Evolutionary conservation across 2,888 invertebrate species (phyloP).

Genomic region (Diarsia dahlii): DNA sequence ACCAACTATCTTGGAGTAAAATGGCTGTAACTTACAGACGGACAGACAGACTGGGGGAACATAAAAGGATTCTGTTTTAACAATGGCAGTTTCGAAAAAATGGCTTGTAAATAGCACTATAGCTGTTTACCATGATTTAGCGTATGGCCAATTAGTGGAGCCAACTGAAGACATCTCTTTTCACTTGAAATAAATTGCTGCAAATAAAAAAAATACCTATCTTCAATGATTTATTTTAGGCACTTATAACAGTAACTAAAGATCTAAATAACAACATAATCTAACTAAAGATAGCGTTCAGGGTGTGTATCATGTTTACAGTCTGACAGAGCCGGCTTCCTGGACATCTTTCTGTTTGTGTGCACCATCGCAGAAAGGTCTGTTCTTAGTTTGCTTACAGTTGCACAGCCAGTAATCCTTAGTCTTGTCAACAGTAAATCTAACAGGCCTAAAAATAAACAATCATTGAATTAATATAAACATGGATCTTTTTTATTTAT

Average conservation of each 20-base stretch:
- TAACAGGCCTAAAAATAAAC: constrained; percentile 92
- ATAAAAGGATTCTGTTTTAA: too few species aligned
- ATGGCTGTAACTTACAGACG: too few species aligned
- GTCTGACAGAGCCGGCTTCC: constrained; percentile 87
- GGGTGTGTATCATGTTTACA: constrained; percentile 62
- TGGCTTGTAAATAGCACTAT: too few species aligned
- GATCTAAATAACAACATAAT: constrained; percentile 31
- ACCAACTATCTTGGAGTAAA: too few species aligned
- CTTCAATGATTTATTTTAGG: constrained; percentile 29
- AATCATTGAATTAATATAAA: background rate
- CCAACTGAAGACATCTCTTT: background rate
- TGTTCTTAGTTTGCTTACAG: constrained; percentile 98
- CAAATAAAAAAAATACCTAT: background rate
- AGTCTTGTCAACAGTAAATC: constrained; percentile 95
- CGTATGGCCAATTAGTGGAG: background rate
- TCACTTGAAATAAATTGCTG: background rate
- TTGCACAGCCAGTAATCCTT: constrained; percentile 99
- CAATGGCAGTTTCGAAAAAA: too few species aligned
- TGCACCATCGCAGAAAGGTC: constrained; percentile 99
- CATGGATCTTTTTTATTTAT: background rate
- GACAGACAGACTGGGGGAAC: too few species aligned
- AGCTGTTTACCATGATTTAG: background rate
- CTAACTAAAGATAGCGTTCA: constrained; percentile 14
- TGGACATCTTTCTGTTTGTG: constrained; percentile 95
- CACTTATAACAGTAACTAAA: constrained; percentile 30